Evolutionary conservation across 2,113 vertebrate genomes (phyloP).

Genomic region (Alligator sinensis): DNA sequence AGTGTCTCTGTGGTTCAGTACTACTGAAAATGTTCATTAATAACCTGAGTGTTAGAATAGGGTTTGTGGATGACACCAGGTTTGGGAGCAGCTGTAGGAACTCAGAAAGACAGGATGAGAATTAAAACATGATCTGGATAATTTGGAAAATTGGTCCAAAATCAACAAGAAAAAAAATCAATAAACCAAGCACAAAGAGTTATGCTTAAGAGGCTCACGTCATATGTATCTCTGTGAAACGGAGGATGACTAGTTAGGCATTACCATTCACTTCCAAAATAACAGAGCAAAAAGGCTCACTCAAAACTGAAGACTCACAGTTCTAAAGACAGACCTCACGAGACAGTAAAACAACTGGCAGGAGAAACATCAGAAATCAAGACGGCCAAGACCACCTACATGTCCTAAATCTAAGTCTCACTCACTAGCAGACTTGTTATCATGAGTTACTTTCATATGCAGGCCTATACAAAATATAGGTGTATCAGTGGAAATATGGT

Average conservation of each 20-base stretch:
- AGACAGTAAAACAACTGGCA: too few species aligned
- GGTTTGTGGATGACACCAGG: not conserved
- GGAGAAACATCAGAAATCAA: too few species aligned
- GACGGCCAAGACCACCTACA: too few species aligned
- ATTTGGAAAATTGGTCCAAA: slow-evolving; percentile 5
- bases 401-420: too few species aligned
- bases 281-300: not conserved
- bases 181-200: not conserved
- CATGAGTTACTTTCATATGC: too few species aligned
- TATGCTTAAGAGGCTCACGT: not conserved
- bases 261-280: not conserved
- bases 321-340: not conserved
- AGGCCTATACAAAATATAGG: too few species aligned
- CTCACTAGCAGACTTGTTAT: too few species aligned
- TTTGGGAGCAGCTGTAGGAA: not conserved
- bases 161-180: not conserved
- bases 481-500: too few species aligned
- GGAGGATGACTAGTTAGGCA: not conserved
- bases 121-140: not conserved
- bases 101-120: not conserved
- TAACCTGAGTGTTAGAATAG: not conserved
- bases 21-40: not conserved
- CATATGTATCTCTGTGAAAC: not conserved
- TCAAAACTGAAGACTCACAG: not conserved
- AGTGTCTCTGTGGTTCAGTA: not conserved